Evolutionary conservation across 2,797 vertebrate genomes (phyloP), one percentile per base, ranked within the genome.

Genomic region (Liparis tanakae): DNA sequence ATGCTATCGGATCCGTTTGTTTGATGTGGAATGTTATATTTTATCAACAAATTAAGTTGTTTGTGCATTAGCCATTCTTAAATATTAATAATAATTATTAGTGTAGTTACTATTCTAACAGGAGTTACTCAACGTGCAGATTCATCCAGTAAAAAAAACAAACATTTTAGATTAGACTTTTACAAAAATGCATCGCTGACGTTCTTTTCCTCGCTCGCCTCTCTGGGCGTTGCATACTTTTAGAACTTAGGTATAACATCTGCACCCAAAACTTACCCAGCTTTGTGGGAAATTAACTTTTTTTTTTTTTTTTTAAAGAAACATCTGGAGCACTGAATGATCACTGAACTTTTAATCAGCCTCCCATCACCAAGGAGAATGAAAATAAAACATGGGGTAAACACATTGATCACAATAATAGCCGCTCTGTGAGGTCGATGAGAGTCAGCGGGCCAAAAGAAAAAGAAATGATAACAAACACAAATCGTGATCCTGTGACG

Each of bases 321-420:
- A 10, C 53, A 71, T 53, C 13, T 66, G 18, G 36, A 61, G 53
- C 4, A 4, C 12, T 53, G 30, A 64, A 51, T 37, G n/a, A 48
- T 60, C 12, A 20, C 46, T 67, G 41, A n/a, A 46, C 34, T 63
- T 30, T 37, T 7, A 53, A 37, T 61, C 48, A 64, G 22, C 51
- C 2, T 5, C 74, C n/a, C 6, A 25, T 74, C 54, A 53, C 36
- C 22, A 48, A 56, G 1, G 51, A 67, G 54, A 53, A 37, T 30
- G 50, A 62, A 77, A 64, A 64, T 51, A 72, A 66, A 76, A 56
- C n/a, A 7, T 30, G 7, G 14, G 10, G 2, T 18, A 58, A 78
- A 70, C 39, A 67, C 53, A 73, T 54, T 43, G 67, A 81, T 74
- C 10, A 59, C 65, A 61, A 25, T 62, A 44, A 62, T 3, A 72